Percentiles rank a stretch among this genome's conserved stretches.
Evolutionary conservation across 2,113 vertebrate genomes (phyloP).

Genomic region (Pelvicachromis taeniatus): DNA sequence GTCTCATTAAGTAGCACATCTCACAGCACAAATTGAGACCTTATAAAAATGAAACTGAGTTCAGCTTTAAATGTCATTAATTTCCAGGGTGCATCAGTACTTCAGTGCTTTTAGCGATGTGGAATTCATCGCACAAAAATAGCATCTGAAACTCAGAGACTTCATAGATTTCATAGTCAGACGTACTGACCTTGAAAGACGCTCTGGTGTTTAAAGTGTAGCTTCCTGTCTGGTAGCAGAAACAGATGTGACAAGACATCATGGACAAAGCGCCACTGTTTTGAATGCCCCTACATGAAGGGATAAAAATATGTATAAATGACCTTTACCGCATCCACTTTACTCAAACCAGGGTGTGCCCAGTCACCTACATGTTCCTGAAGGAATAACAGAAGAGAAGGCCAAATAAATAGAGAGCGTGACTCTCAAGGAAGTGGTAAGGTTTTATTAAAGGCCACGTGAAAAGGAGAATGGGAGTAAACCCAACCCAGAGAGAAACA

Average conservation of each 20-base stretch:
- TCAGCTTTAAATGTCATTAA: neutral
- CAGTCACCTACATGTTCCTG: neutral
- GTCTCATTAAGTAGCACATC: neutral
- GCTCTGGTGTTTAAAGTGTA: neutral
- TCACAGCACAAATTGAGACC: neutral
- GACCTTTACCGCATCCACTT: neutral
- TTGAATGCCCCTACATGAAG: neutral
- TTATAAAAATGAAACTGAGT: neutral
- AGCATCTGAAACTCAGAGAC: neutral
- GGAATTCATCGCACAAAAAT: neutral
- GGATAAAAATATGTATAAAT: neutral
- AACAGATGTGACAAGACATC: neutral
- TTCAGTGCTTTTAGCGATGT: neutral
- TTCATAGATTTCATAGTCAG: neutral
- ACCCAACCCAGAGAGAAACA: neutral
- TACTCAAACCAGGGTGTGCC: neutral
- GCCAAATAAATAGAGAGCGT: neutral
- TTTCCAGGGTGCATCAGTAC: neutral
- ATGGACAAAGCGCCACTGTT: neutral
- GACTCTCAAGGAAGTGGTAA: neutral
- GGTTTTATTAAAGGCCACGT: neutral
- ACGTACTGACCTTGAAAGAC: neutral
- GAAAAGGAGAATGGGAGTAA: neutral
- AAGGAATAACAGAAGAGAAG: neutral
- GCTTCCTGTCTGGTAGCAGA: neutral